A percentile compares a stretch with the other conserved stretches of the same genome.
Evolutionary conservation across 2,888 invertebrate species (phyloP).

Genomic region (Scaptomyza cyrtandrae): DNA sequence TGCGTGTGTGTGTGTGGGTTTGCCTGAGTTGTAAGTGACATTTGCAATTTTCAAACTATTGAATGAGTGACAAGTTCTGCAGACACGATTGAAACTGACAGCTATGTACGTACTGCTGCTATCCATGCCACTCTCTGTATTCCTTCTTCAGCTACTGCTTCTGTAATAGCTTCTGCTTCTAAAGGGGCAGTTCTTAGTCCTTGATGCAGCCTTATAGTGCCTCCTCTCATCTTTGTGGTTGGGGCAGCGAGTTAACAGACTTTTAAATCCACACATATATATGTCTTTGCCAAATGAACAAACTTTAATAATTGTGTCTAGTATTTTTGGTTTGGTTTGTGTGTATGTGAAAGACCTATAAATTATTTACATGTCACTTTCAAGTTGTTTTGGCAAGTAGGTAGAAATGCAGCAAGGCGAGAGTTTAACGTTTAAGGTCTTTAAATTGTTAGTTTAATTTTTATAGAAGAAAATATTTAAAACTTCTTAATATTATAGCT

Average conservation of each 20-base stretch:
- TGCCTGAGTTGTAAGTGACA: constrained; percentile 80
- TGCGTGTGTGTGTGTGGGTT: constrained; percentile 41
- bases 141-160: constrained; percentile 18
- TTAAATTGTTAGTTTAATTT: background rate
- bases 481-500: background rate
- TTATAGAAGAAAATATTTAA: background rate
- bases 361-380: constrained; percentile 28
- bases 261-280: constrained; percentile 21
- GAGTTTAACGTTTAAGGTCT: background rate
- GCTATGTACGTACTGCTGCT: constrained; percentile 43
- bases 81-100: constrained; percentile 83
- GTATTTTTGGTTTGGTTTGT: constrained; percentile 5
- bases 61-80: constrained; percentile 83
- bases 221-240: background rate
- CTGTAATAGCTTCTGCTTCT: background rate
- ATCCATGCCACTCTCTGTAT: constrained; percentile 24
- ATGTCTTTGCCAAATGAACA: constrained; percentile 25
- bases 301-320: constrained; percentile 28
- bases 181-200: constrained; percentile 39
- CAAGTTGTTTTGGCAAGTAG: background rate
- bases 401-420: background rate
- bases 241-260: constrained; percentile 11
- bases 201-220: constrained; percentile 23
- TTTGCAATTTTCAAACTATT: constrained; percentile 83
- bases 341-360: constrained; percentile 13